phyloP scores from a whole-genome alignment of 2,113 vertebrate species.

The Pleuronectes platessa region DNA sequence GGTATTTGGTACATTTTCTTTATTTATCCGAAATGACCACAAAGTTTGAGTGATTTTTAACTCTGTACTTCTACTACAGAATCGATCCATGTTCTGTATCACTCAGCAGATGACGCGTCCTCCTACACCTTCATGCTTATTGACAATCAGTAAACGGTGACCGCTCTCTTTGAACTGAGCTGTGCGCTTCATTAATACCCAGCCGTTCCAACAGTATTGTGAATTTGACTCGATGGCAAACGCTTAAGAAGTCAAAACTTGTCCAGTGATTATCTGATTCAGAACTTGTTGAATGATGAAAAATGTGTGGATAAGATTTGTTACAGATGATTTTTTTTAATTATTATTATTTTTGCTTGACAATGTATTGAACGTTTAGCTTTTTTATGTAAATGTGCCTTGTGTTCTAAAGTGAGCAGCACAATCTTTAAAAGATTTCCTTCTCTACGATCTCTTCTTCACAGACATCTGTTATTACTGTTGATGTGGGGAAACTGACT shows the following conservation, averaged over 20 bases:
- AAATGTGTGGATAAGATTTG: constrained; percentile 27
- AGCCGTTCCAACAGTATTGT: constrained; percentile 59
- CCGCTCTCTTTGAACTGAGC: constrained; percentile 34
- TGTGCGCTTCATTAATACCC: constrained; percentile 29
- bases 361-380: constrained; percentile 47
- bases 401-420: constrained; percentile 49
- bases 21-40: constrained; percentile 62
- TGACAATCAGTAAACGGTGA: constrained; percentile 75
- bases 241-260: constrained; percentile 12
- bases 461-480: constrained; percentile 15
- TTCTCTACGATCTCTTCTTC: constrained; percentile 2
- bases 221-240: constrained; percentile 17
- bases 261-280: constrained; percentile 9
- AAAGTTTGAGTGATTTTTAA: constrained; percentile 38
- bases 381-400: constrained; percentile 54
- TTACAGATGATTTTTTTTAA: constrained; percentile 32
- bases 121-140: constrained; percentile 43
- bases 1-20: constrained; percentile 59
- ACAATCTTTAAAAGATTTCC: constrained; percentile 43
- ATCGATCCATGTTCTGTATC: constrained; percentile 34
- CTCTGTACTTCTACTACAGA: constrained; percentile 30
- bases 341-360: constrained; percentile 42
- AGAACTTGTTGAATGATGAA: constrained; percentile 20
- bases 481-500: constrained; percentile 11
- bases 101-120: constrained; percentile 28